phyloP scores from a whole-genome alignment of 2,888 invertebrate species.

The Dorcus parallelipipedus region DNA sequence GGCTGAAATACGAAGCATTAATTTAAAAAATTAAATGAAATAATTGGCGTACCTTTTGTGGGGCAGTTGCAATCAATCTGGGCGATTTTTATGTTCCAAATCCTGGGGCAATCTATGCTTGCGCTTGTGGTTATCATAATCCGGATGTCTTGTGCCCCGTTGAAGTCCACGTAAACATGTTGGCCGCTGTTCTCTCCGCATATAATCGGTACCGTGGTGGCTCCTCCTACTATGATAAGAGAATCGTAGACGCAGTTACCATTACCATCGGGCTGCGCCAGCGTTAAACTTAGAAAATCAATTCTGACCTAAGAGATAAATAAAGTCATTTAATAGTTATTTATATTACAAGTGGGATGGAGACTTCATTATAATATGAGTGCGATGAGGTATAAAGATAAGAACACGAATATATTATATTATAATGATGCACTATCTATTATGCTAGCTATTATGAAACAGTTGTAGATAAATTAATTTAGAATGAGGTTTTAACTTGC shows the following conservation, averaged over 20 bases:
- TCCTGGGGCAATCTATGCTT: constrained; percentile 58
- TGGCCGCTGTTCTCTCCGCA: constrained; percentile 82
- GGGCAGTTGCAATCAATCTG: constrained; percentile 72
- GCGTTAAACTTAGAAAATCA: constrained; percentile 70
- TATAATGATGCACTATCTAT: too few species aligned
- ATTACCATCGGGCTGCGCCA: constrained; percentile 71
- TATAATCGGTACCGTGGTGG: constrained; percentile 67
- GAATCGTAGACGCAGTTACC: constrained; percentile 71
- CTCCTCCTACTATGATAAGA: constrained; percentile 66
- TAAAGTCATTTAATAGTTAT: too few species aligned
- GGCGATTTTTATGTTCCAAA: constrained; percentile 72
- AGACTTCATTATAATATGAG: too few species aligned
- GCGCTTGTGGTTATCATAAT: constrained; percentile 62
- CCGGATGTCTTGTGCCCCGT: constrained; percentile 61
- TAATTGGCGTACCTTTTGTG: constrained; percentile 54
- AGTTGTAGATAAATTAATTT: too few species aligned
- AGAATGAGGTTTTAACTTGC: constrained; percentile 41
- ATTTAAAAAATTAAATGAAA: background rate
- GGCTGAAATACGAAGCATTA: constrained; percentile 48
- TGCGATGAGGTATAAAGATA: too few species aligned
- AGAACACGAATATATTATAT: too few species aligned
- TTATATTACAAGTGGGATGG: too few species aligned
- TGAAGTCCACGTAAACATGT: constrained; percentile 73
- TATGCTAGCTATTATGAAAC: too few species aligned
- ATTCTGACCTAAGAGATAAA: constrained; percentile 62